These are phyloP conservation scores for Pogonus chalceus DNA, from an alignment of 1,140 invertebrate genomes.

Conservation along the genomic window DNA sequence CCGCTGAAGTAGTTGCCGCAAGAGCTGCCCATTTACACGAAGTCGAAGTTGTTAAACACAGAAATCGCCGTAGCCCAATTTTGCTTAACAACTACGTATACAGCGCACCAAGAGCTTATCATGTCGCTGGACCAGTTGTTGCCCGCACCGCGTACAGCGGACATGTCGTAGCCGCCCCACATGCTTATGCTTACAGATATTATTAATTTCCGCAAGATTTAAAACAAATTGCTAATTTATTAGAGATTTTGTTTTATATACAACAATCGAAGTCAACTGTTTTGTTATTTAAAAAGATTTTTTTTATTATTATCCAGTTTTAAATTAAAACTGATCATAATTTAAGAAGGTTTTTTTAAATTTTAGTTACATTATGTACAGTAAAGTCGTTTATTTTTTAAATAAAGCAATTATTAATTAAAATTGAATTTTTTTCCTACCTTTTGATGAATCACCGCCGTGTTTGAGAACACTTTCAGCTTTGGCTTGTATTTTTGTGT, in stretches of 20 bases:
- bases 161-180: constrained; percentile 28
- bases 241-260: neutral
- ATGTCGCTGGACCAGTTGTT: constrained; percentile 14
- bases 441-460: constrained; percentile 23
- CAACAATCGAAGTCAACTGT: neutral
- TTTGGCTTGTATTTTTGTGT: constrained; percentile 88
- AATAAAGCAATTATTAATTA: neutral
- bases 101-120: constrained; percentile 25
- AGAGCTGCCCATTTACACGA: constrained; percentile 32
- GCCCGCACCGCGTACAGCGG: constrained; percentile 14
- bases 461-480: constrained; percentile 57
- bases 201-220: constrained; percentile 22
- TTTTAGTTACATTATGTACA: neutral
- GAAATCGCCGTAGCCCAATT: constrained; percentile 11
- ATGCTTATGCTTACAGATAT: constrained; percentile 34
- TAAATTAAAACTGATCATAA: neutral
- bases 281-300: neutral
- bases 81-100: no score
- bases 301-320: neutral
- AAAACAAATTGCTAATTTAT: neutral
- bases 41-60: constrained; percentile 10
- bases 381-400: neutral
- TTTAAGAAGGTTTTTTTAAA: neutral
- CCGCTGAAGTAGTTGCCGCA: constrained; percentile 39
- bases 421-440: constrained; percentile 14